These are phyloP conservation scores for Ameiurus melas DNA, from an alignment of 2,113 vertebrate genomes.

Conservation along the genomic window DNA sequence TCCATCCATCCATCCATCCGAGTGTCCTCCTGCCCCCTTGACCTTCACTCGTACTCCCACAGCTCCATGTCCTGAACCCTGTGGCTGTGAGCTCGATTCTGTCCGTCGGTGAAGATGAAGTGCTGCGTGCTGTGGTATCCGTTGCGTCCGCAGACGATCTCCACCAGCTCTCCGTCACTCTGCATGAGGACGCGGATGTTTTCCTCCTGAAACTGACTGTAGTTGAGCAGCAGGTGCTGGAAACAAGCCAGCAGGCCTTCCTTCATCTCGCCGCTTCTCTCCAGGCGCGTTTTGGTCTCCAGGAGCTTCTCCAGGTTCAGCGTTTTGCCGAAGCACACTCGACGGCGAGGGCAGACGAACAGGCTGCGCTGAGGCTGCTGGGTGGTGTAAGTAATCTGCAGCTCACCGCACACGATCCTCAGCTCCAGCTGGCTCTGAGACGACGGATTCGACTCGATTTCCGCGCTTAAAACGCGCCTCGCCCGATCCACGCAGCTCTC, in stretches of 20 bases:
- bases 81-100: constrained; percentile 40
- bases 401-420: constrained; percentile 42
- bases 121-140: constrained; percentile 39
- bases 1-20: background rate
- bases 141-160: constrained; percentile 39
- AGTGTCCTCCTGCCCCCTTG: background rate
- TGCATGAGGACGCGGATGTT: constrained; percentile 44
- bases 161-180: constrained; percentile 49
- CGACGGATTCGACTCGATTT: constrained; percentile 43
- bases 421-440: constrained; percentile 38
- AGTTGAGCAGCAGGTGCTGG: constrained; percentile 46
- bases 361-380: constrained; percentile 34
- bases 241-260: constrained; percentile 47
- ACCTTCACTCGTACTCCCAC: constrained; percentile 46
- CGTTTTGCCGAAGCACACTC: constrained; percentile 31
- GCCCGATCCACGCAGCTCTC: constrained; percentile 48
- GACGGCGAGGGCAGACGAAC: constrained; percentile 22
- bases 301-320: constrained; percentile 46
- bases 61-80: constrained; percentile 38
- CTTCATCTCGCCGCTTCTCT: constrained; percentile 29
- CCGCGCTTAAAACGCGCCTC: background rate
- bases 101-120: constrained; percentile 39
- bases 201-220: constrained; percentile 36
- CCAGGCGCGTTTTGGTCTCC: constrained; percentile 42
- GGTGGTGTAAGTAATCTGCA: constrained; percentile 49